Percentiles rank a stretch among this genome's conserved stretches.
Conservation (phyloP, 2,888 invertebrate genomes). For the Agrotis segetum region DNA sequence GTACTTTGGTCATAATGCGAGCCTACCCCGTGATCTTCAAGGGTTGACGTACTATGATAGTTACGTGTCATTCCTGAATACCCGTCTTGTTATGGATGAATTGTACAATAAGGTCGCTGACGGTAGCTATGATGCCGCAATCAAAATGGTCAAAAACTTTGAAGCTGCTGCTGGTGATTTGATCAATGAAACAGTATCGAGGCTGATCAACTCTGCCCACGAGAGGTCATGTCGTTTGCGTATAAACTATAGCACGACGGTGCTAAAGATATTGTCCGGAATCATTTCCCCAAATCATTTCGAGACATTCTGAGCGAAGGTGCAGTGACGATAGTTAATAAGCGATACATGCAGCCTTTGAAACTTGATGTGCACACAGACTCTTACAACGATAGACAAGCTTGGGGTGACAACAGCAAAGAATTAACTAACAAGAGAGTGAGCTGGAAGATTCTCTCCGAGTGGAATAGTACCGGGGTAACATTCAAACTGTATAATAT, state of each 20-base stretch:
- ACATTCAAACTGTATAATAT: slow-evolving; percentile 67
- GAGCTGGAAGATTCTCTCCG: slow-evolving; percentile 67
- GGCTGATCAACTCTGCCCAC: slow-evolving; percentile 53
- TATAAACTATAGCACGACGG: slow-evolving; percentile 66
- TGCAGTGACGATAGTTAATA: slow-evolving; percentile 64
- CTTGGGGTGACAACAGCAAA: slow-evolving; percentile 58
- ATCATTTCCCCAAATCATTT: slow-evolving; percentile 65
- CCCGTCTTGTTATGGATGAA: slow-evolving; percentile 43
- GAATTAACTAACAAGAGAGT: slow-evolving; percentile 53
- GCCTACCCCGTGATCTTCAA: slow-evolving; percentile 55
- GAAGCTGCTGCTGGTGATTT: slow-evolving; percentile 33
- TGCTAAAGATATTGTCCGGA: slow-evolving; percentile 54
- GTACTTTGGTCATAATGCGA: slow-evolving; percentile 48
- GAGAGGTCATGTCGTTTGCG: slow-evolving; percentile 62
- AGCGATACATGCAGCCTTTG: slow-evolving; percentile 54
- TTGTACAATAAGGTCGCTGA: slow-evolving; percentile 58
- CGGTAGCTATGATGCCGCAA: slow-evolving; percentile 61
- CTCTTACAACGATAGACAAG: slow-evolving; percentile 57
- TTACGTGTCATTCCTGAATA: slow-evolving; percentile 65
- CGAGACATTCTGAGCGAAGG: slow-evolving; percentile 60
- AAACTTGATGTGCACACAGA: slow-evolving; percentile 61
- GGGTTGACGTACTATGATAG: slow-evolving; percentile 64
- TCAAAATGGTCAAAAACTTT: slow-evolving; percentile 54
- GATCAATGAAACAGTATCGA: slow-evolving; percentile 45
- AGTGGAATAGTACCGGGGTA: slow-evolving; percentile 58